Percentiles rank a stretch among this genome's conserved stretches.
Conservation (phyloP, 2,113 vertebrate species). For the Oostethus manadensis region DNA sequence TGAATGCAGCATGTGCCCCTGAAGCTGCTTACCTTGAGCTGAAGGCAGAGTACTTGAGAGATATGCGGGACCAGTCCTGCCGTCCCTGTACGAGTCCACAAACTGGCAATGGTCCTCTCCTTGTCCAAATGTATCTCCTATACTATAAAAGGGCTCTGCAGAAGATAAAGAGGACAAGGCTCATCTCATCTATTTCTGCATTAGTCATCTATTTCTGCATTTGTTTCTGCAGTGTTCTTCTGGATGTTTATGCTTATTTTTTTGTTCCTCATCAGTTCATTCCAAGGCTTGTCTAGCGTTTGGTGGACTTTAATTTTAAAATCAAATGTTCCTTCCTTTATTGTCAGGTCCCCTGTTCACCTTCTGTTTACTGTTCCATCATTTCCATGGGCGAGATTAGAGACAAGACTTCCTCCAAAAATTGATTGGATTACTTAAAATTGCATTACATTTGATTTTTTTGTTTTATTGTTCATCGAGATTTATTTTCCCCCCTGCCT, state of each 20-base stretch:
- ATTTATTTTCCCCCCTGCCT: not conserved
- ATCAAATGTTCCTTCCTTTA: not conserved
- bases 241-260: not conserved
- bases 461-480: not conserved
- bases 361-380: not conserved
- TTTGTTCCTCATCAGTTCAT: not conserved
- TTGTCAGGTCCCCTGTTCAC: not conserved
- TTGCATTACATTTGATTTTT: not conserved
- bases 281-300: not conserved
- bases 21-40: constrained; percentile 78
- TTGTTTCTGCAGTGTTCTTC: not conserved
- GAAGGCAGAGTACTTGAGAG: constrained; percentile 79
- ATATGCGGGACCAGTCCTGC: constrained; percentile 85
- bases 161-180: not conserved
- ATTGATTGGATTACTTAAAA: not conserved
- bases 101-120: constrained; percentile 98
- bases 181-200: not conserved
- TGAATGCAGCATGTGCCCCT: not conserved
- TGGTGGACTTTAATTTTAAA: not conserved
- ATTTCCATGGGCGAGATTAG: not conserved
- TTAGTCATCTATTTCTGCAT: not conserved
- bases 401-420: not conserved
- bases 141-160: constrained; percentile 90
- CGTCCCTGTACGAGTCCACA: constrained; percentile 93
- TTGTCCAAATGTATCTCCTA: constrained; percentile 89